A percentile compares a stretch with the other conserved stretches of the same genome.
These are phyloP conservation scores for Ostrea denselamellosa DNA, from an alignment of 1,140 invertebrate genomes.

Conservation along the genomic window DNA sequence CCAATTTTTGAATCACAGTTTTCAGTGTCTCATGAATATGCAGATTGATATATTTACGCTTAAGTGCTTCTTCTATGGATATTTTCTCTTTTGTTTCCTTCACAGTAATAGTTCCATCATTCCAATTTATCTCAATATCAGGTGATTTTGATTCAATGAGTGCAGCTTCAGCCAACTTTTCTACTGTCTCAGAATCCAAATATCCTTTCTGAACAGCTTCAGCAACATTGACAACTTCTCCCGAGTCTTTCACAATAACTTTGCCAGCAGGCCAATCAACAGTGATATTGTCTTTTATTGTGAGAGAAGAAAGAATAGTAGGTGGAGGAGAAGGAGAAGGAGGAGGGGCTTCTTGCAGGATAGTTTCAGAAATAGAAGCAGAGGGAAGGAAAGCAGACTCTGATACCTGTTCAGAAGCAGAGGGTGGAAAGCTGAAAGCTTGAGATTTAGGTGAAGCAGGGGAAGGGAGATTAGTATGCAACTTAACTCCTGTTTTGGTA, in stretches of 20 bases:
- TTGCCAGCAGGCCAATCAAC: conserved; percentile 72
- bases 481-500: conserved; percentile 32
- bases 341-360: conserved; percentile 14
- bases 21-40: conserved; percentile 66
- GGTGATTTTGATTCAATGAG: conserved; percentile 80
- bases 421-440: conserved; percentile 26
- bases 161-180: conserved; percentile 82
- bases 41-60: conserved; percentile 85
- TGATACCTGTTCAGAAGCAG: conserved; percentile 14
- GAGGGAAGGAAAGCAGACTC: neutral
- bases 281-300: conserved; percentile 64
- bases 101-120: conserved; percentile 82
- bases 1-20: conserved; percentile 65
- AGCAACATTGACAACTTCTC: conserved; percentile 87
- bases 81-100: conserved; percentile 87
- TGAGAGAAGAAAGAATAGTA: conserved; percentile 47
- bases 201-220: conserved; percentile 92
- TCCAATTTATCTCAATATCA: conserved; percentile 75
- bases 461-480: neutral
- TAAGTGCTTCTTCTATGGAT: conserved; percentile 87
- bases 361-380: conserved; percentile 38
- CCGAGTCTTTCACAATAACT: conserved; percentile 87
- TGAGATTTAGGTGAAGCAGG: conserved; percentile 14
- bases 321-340: conserved; percentile 36
- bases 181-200: conserved; percentile 89